Base-by-base conservation (phyloP, 2,113 vertebrate species). In the Petrocephalus zakoni region DNA sequence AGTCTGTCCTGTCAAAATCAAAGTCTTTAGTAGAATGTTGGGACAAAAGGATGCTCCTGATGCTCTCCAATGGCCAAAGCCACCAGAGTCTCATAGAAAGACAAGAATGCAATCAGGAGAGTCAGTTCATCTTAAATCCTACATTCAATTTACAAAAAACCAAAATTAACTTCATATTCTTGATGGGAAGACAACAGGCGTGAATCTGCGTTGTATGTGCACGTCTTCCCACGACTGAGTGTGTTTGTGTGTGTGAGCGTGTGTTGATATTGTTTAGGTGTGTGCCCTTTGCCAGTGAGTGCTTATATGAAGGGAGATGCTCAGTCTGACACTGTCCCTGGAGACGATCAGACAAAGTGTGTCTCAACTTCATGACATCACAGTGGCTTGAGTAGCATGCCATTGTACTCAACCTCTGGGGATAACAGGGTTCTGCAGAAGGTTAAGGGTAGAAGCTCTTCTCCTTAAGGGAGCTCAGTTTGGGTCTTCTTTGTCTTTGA, bases 331-430 rank as follows among this genome's bases (percentile, higher is more conserved):
- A 21, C 78, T 83, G 52, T 88, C 51, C 68, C 72, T 4, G 42
- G 19, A 87, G 37, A 81, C 64, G 10, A 15, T 86, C 85, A 56
- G 51, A 55, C 51, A 56, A n/a, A 55, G 52, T 78, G 49, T 56
- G 68, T 88, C 29, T 68, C 47, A 42, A 11, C 34, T 88, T 56
- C 49, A 78, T 82, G 72, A 88, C 29, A 88, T 88, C 68, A 81
- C 87, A 55, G 29, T 42, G 87, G 49, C 68, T 75, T 4, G 15
- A 75, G 19, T 75, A 37, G 42, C 42, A 47, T 83, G 42, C 87
- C 72, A 11, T 21, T 88, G 53, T 55, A 58, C 2, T 9, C 53
- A 17, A 19, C 9, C n/a, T 37, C 34, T 58, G 72, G 29, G 51
- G 53, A 25, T 56, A 55, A 25, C 29, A 47, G 78, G 22, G 78